Conservation (phyloP, 2,888 invertebrate genomes). For the Mesorhabditis spiculigera region DNA sequence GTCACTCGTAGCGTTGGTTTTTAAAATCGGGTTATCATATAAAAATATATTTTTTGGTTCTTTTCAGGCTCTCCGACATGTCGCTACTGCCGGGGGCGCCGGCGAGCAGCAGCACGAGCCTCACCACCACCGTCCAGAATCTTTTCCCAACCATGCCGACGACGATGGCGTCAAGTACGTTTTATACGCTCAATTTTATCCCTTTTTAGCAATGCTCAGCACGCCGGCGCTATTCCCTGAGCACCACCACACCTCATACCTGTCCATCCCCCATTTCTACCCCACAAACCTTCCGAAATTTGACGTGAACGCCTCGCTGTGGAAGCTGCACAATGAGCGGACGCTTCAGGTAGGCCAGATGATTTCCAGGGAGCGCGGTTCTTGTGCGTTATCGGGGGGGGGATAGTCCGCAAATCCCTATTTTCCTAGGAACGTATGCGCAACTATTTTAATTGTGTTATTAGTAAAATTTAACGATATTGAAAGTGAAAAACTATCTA, state of each 20-base stretch:
- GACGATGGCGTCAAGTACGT: neutral
- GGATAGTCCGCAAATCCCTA: too few relatives aligned
- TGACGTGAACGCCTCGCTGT: neutral
- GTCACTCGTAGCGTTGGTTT: too few relatives aligned
- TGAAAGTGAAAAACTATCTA: too few relatives aligned
- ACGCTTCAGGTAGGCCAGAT: neutral
- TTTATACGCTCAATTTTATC: neutral
- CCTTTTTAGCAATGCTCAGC: neutral
- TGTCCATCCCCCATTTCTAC: neutral
- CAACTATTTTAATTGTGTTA: neutral
- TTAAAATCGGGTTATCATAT: too few relatives aligned
- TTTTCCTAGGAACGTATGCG: neutral
- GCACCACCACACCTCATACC: neutral
- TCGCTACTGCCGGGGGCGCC: neutral
- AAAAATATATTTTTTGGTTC: neutral
- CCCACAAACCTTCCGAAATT: neutral
- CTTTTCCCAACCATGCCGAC: neutral
- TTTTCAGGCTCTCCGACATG: neutral
- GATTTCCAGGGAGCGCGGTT: too few relatives aligned
- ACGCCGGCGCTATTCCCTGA: neutral
- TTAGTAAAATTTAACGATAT: too few relatives aligned
- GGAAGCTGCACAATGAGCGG: constrained; percentile 4
- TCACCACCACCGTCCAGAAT: neutral
- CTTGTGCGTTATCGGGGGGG: too few relatives aligned
- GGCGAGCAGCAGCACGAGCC: neutral